Conservation (phyloP, 2,113 vertebrate species). For the Promerops cafer region DNA sequence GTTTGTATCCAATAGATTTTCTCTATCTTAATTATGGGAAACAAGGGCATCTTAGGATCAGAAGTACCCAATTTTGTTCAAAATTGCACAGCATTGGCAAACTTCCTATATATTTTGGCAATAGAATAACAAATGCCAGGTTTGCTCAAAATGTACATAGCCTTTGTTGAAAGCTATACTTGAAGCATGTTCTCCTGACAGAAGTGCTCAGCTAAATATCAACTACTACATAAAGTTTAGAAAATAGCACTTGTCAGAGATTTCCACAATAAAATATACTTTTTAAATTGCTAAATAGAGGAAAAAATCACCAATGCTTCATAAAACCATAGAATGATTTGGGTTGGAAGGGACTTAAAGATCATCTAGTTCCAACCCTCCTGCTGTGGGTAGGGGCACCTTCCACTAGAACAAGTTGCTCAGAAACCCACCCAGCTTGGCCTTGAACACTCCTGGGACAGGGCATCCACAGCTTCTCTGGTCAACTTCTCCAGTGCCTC, state of each 20-base stretch:
- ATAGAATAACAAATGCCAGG: background rate
- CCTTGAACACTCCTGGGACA: background rate
- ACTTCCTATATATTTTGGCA: background rate
- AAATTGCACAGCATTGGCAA: fast-evolving
- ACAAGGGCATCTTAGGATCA: background rate
- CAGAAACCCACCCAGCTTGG: background rate
- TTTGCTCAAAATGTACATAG: background rate
- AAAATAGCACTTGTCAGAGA: background rate
- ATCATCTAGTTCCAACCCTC: background rate
- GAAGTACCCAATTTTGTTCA: background rate
- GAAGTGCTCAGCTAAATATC: background rate
- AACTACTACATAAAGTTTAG: background rate
- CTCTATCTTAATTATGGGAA: background rate
- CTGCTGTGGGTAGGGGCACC: background rate
- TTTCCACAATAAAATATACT: background rate
- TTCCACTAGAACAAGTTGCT: background rate
- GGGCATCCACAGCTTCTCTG: background rate
- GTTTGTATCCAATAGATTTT: background rate
- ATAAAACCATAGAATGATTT: background rate
- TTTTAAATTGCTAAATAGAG: background rate
- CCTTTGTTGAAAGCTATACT: background rate
- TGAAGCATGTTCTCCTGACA: fast-evolving
- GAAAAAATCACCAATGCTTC: background rate
- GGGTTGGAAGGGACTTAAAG: background rate
- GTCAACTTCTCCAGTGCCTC: background rate